Percentiles rank a stretch among this genome's conserved stretches.
Evolutionary conservation across 2,797 vertebrate genomes (phyloP).

Genomic region (Phalloptychus januarius): DNA sequence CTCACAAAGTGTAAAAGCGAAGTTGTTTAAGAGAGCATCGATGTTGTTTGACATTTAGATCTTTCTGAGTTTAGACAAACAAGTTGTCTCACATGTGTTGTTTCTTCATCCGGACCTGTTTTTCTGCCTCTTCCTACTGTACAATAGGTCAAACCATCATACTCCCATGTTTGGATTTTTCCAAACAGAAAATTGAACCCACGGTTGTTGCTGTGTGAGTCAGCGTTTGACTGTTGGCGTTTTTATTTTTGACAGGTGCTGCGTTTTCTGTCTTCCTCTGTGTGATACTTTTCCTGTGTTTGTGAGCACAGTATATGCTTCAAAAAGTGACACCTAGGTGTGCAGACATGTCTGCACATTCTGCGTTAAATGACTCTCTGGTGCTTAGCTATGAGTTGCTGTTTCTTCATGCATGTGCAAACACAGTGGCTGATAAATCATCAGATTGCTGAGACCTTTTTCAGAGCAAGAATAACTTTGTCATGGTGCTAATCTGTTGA

Average conservation of each 20-base stretch:
- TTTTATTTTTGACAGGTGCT: constrained; percentile 60
- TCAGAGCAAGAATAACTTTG: constrained; percentile 57
- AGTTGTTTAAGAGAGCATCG: constrained; percentile 21
- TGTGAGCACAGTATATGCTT: constrained; percentile 21
- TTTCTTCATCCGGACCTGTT: constrained; percentile 47
- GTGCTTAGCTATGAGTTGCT: constrained; percentile 60
- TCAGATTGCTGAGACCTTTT: constrained; percentile 28
- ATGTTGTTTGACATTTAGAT: constrained; percentile 65
- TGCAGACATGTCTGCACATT: constrained; percentile 70
- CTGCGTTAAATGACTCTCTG: constrained; percentile 68
- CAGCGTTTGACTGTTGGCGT: constrained; percentile 42
- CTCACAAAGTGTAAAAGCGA: constrained; percentile 46
- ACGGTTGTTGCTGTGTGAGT: constrained; percentile 36
- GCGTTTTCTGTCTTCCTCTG: constrained; percentile 47
- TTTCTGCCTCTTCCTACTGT: constrained; percentile 29
- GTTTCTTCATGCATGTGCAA: constrained; percentile 53
- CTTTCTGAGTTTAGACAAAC: constrained; percentile 27
- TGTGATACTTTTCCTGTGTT: constrained; percentile 27
- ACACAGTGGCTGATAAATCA: constrained; percentile 66
- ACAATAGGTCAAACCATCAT: constrained; percentile 33
- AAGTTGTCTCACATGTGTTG: constrained; percentile 28
- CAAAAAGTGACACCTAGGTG: constrained; percentile 53
- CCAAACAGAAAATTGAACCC: constrained; percentile 40
- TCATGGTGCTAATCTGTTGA: constrained; percentile 68
- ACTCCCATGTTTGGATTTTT: constrained; percentile 42